Conservation (phyloP, 2,113 vertebrate species). For the Planiliza haematocheilus region DNA sequence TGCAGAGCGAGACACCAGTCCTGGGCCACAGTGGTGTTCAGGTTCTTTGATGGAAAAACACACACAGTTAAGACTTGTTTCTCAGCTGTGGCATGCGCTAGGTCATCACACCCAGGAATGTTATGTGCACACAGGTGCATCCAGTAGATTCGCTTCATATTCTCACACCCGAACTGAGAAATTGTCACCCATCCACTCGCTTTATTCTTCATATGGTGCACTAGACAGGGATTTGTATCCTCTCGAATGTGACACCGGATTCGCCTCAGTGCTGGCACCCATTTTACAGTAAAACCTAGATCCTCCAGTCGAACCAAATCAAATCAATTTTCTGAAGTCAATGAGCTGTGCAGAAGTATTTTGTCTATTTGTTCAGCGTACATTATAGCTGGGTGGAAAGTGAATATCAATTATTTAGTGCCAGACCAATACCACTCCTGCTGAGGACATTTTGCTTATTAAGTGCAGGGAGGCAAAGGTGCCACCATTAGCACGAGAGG, state of each 20-base stretch:
- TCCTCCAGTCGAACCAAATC: conserved; percentile 72
- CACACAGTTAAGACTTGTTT: conserved; percentile 48
- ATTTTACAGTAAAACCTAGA: conserved; percentile 51
- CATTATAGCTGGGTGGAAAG: conserved; percentile 54
- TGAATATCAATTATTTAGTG: conserved; percentile 60
- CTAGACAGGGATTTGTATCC: conserved; percentile 31
- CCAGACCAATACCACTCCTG: conserved; percentile 39
- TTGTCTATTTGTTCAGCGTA: conserved; percentile 56
- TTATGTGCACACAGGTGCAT: background rate
- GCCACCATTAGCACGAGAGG: conserved; percentile 66
- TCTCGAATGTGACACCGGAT: conserved; percentile 45
- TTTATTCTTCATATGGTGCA: conserved; percentile 17
- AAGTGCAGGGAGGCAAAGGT: conserved; percentile 49
- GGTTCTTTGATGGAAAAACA: conserved; percentile 83
- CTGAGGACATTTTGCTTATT: conserved; percentile 62
- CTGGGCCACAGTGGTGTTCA: conserved; percentile 95
- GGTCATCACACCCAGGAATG: conserved; percentile 6
- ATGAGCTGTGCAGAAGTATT: conserved; percentile 64
- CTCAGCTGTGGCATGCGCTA: background rate
- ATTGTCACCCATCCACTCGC: background rate
- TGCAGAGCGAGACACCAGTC: conserved; percentile 97
- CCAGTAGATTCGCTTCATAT: background rate
- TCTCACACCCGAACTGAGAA: background rate
- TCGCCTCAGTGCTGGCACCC: conserved; percentile 40
- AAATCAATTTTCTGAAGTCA: conserved; percentile 70